Base-by-base conservation (phyloP, 2,888 invertebrate genomes). In the Cartodere bifasciata region DNA sequence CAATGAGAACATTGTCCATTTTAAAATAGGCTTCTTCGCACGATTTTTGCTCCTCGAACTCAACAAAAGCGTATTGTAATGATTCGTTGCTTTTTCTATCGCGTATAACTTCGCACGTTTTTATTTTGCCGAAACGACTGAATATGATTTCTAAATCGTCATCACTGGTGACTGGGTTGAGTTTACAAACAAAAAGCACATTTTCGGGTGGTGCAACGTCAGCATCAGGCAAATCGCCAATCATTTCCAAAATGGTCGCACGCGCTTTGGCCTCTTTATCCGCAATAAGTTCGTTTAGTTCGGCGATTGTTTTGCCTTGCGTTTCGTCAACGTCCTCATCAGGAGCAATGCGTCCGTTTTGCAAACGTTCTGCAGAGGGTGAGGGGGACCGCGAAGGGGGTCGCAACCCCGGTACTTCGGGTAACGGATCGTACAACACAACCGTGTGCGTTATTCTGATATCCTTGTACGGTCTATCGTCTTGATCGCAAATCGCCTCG, bases 1-100 rank as follows among this genome's bases (percentile, higher is more conserved):
- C 98, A 47, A 99, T 98, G 4, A 98, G 65, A 0, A 98, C 97
- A 65, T 99, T 99, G 56, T 97, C 97, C 98, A 98, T 99, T 67
- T 98, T 98, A 52, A 98, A 94, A 60, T 88, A 99, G 1, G 98
- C 98, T 46, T 86, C 85, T 63, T 98, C 98, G 62, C 98, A 98
- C 1, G 87, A 72, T 49, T 86, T 85, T 41, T 77, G 74, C 30
- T 91, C 81, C 38, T 82, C 84, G 65, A 97, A 99, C 59, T 98
- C 98, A 34, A 99, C 86, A 56, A 99, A 99, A 1, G 97, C 97
- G 62, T 99, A 99, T 53, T 99, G 98, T 32, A 99, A 64, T 0
- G 97, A 98, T 55, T 95, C 92, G 1, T 83, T 84, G 2, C 83
- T 78, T 51, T 87, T 83, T 42, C 82, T 78, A 57, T 99, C 98